Conservation (phyloP, 2,797 vertebrate species). For the Cuculus canorus region DNA sequence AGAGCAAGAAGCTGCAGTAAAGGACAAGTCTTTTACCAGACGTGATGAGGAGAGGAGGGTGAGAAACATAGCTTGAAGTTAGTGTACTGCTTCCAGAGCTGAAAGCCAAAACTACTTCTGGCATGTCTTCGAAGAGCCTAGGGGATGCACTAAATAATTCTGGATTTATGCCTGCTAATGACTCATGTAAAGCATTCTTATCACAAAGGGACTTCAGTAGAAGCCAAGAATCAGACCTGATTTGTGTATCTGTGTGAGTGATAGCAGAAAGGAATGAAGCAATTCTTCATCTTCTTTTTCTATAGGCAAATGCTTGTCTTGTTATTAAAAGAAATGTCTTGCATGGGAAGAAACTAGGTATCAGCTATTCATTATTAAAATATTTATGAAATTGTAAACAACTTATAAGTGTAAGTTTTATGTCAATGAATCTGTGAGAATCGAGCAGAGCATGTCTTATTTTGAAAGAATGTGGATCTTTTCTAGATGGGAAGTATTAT, state of each 20-base stretch:
- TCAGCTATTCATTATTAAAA: not conserved
- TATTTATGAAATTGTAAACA: not conserved
- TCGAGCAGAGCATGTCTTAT: not conserved
- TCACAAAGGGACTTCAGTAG: not conserved
- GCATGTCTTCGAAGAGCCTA: not conserved
- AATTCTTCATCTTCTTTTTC: not conserved
- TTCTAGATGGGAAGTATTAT: not conserved
- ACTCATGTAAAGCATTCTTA: slow-evolving; percentile 7
- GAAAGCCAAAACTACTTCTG: slow-evolving; percentile 11
- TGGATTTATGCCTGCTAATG: not conserved
- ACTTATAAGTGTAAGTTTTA: not conserved
- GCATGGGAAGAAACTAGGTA: not conserved
- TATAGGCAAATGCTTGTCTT: not conserved
- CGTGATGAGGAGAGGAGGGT: not conserved
- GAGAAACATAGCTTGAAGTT: slow-evolving; percentile 12
- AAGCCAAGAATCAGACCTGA: not conserved
- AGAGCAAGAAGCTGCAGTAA: not conserved
- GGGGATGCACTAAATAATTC: not conserved
- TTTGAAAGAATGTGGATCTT: not conserved
- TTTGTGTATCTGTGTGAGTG: not conserved
- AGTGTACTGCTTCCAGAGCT: not conserved
- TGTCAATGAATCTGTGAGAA: not conserved
- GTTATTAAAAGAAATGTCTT: not conserved
- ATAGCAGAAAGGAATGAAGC: not conserved
- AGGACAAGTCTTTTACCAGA: not conserved